Evolutionary conservation across 2,113 vertebrate genomes (phyloP).

Genomic region (Mirounga angustirostris): DNA sequence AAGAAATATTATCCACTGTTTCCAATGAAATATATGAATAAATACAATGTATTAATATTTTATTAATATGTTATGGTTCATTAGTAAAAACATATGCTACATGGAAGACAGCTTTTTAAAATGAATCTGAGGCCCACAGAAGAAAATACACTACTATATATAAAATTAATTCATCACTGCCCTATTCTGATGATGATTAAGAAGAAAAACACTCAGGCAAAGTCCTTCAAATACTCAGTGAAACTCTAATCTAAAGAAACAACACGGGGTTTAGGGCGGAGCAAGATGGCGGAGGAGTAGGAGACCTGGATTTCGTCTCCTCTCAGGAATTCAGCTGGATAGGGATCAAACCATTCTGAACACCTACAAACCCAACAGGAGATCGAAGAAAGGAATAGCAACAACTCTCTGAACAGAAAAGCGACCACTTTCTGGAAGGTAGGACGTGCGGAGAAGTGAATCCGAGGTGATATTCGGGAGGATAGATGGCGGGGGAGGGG

Average conservation of each 20-base stretch:
- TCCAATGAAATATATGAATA: constrained; percentile 27
- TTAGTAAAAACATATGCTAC: constrained; percentile 15
- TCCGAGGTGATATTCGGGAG: no score
- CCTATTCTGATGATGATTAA: not conserved
- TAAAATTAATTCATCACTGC: constrained; percentile 51
- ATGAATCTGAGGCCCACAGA: not conserved
- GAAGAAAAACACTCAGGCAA: constrained; percentile 14
- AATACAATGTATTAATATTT: constrained; percentile 21
- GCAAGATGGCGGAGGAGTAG: no score
- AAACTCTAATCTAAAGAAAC: constrained; percentile 49
- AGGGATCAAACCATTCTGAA: no score
- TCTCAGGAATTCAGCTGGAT: no score
- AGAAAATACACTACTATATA: constrained; percentile 16
- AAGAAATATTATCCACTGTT: constrained; percentile 18
- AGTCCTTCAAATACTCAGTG: constrained; percentile 20
- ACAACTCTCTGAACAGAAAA: no score
- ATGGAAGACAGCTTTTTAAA: constrained; percentile 19
- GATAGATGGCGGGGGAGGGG: no score
- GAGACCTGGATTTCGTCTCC: no score
- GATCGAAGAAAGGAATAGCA: no score
- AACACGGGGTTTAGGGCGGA: not conserved
- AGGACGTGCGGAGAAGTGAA: no score
- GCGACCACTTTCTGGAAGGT: no score
- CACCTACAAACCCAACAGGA: no score
- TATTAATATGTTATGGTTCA: constrained; percentile 23